Conservation (phyloP, 1,140 invertebrate species). For the Homarus americanus region DNA sequence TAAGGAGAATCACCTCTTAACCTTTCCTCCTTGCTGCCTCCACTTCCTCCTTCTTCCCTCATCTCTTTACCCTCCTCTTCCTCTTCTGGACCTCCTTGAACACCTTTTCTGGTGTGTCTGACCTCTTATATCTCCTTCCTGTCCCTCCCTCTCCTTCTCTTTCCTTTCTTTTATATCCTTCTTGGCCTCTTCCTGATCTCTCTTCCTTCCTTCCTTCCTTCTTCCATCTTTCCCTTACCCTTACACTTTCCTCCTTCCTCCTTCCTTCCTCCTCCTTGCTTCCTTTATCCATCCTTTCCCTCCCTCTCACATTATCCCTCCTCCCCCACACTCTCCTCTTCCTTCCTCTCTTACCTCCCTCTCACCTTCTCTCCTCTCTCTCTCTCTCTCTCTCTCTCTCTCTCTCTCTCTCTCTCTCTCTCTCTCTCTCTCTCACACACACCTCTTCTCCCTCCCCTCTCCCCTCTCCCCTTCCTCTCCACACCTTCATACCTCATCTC, state of each 20-base stretch:
- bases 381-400: conserved; percentile 24
- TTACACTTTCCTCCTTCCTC: not conserved
- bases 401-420: conserved; percentile 30
- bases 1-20: too few species aligned
- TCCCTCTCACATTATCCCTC: too few species aligned
- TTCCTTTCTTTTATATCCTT: not conserved
- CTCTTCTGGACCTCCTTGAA: not conserved
- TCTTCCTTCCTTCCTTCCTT: not conserved
- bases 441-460: too few species aligned
- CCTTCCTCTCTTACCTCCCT: not conserved
- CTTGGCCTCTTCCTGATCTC: not conserved
- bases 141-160: not conserved
- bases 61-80: not conserved
- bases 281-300: not conserved
- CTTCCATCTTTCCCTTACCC: too few species aligned
- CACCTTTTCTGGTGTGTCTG: not conserved
- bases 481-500: not conserved
- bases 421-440: not conserved
- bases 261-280: not conserved
- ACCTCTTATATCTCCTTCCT: not conserved
- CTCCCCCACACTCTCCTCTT: not conserved
- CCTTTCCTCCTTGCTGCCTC: too few species aligned
- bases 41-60: not conserved
- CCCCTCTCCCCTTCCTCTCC: conserved; percentile 9
- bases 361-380: not conserved